Evolutionary conservation across 2,113 vertebrate species (phyloP).

Genomic region (rabbit (Oryctolagus cuniculus)): DNA sequence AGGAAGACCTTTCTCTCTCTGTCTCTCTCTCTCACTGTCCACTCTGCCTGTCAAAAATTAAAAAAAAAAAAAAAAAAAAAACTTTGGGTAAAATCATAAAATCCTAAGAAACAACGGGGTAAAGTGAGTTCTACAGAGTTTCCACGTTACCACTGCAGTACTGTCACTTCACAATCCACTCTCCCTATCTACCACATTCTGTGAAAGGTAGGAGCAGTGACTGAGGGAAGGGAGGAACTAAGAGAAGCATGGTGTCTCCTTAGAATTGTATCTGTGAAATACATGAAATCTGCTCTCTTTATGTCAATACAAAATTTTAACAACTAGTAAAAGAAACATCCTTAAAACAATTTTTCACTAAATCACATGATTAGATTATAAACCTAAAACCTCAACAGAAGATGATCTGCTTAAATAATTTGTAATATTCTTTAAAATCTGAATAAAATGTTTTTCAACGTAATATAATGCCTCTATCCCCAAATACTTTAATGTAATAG

Average conservation of each 20-base stretch:
- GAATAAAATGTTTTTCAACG: conserved; percentile 43
- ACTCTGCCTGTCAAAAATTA: too few relatives aligned
- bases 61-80: too few relatives aligned
- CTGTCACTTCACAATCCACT: conserved; percentile 48
- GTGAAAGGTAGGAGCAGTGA: too few relatives aligned
- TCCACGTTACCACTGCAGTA: conserved; percentile 58
- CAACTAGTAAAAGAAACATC: neutral
- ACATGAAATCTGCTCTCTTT: too few relatives aligned
- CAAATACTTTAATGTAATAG: conserved; percentile 47
- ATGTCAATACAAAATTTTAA: too few relatives aligned
- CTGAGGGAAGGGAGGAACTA: too few relatives aligned
- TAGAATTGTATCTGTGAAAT: too few relatives aligned
- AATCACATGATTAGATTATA: conserved; percentile 53
- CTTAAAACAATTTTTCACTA: conserved; percentile 56
- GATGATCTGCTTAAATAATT: neutral
- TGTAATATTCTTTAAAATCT: conserved; percentile 51
- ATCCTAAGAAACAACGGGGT: conserved; percentile 72
- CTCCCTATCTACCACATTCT: conserved; percentile 37
- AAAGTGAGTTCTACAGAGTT: conserved; percentile 75
- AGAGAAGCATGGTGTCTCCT: too few relatives aligned
- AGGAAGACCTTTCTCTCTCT: too few relatives aligned
- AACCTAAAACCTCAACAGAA: neutral
- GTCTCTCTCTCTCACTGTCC: too few relatives aligned
- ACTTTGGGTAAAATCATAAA: conserved; percentile 75
- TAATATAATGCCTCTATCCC: neutral